Evolutionary conservation across 2,113 vertebrate species (phyloP), one percentile per base, ranked within the genome.

Genomic region (Abramis brama): DNA sequence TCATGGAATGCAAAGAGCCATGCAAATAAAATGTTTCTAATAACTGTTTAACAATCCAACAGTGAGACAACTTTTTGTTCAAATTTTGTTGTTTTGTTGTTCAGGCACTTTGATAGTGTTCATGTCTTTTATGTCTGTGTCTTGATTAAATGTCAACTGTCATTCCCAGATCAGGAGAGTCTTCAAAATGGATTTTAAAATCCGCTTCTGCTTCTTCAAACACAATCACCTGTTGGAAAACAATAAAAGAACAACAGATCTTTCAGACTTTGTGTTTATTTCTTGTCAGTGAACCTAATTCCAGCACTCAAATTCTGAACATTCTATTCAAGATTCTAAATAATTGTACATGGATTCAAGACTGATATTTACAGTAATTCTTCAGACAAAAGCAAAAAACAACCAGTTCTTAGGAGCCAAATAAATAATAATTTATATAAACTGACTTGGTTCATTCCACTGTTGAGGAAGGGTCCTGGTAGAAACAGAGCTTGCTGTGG

Each of bases 401-500:
- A 17, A 3, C 5, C 4, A 62, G 3, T 64, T 66, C 5, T 66
- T 30, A 7, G 62, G 27, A 17, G 27, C 27, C 62, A 66, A 66
- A 30, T 5, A 66, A 2, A 5, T 13, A 3, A 36, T 19, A 1
- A 81, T 50, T n/a, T 36, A 86, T 57, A 39, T 47, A 45, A 0
- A 71, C 95, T 91, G 92, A 99, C 98, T 95, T 98, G 95, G 39
- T 99, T 99, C 82, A 92, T 89, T 47, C 97, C 97, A 87, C 92
- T 94, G 71, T 94, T 86, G 43, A 99, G 91, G 93, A 97, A 97
- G 17, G 96, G 94, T 1, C 94, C 96, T 0, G 98, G 97, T 39
- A 99, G 94, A 92, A 97, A 99, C 5, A 99, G 96, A 0, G 96
- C 94, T 91, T 97, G 95, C 92, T 99, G 98, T 64, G 98, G 98